A percentile compares a stretch with the other conserved stretches of the same genome.
These are phyloP conservation scores for Schrankia costaestrigalis DNA, from an alignment of 2,888 invertebrate genomes.

Conservation along the genomic window DNA sequence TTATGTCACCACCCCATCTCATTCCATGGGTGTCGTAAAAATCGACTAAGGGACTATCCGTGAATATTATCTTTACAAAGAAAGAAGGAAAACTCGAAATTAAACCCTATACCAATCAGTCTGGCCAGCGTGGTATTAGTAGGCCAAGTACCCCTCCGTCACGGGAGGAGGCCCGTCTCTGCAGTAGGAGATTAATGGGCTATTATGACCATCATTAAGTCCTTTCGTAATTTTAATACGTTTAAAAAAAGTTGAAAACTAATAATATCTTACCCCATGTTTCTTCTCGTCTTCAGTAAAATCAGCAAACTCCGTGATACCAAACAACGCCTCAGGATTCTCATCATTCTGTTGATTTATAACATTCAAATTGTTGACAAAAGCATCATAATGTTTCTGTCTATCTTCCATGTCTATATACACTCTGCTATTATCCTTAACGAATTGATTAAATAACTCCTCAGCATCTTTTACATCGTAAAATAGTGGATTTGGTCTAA, in stretches of 20 bases:
- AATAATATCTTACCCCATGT: slow-evolving; percentile 2
- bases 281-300: slow-evolving; percentile 4
- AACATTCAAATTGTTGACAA: background rate
- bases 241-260: background rate
- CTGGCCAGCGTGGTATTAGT: too few relatives aligned
- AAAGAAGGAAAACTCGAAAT: too few relatives aligned
- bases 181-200: too few relatives aligned
- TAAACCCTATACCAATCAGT: too few relatives aligned
- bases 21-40: too few relatives aligned
- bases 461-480: slow-evolving; percentile 1
- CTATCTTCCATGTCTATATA: slow-evolving; percentile 1
- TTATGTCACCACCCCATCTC: too few relatives aligned
- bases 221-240: background rate
- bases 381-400: slow-evolving; percentile 1
- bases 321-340: background rate
- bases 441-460: background rate
- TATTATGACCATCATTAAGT: too few relatives aligned
- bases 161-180: too few relatives aligned
- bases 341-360: slow-evolving; percentile 1
- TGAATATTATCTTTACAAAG: too few relatives aligned
- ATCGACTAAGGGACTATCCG: too few relatives aligned
- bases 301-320: slow-evolving; percentile 2
- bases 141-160: too few relatives aligned
- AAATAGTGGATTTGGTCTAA: background rate
- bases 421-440: background rate